Evolutionary conservation across 1,140 invertebrate genomes (phyloP).

Genomic region (Drosophila teissieri): DNA sequence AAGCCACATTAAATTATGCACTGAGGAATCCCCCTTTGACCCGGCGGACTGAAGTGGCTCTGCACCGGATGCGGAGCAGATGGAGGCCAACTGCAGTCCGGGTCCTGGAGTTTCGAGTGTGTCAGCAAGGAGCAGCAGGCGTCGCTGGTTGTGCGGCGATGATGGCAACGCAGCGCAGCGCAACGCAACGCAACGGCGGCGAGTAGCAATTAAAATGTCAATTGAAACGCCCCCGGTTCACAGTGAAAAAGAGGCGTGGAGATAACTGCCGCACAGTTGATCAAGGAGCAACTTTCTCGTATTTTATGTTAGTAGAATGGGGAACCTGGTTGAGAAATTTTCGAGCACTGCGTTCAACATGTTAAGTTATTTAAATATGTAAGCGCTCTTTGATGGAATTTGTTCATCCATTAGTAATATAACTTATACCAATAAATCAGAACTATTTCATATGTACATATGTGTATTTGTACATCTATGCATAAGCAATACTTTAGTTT

Average conservation of each 20-base stretch:
- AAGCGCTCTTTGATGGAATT: too few relatives aligned
- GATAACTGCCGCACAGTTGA: conserved; percentile 15
- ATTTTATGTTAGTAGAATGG: background rate
- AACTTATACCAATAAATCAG: too few relatives aligned
- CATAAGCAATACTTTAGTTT: too few relatives aligned
- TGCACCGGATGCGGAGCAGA: conserved; percentile 4
- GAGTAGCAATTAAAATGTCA: conserved; percentile 77
- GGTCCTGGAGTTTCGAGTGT: conserved; percentile 14
- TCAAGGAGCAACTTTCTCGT: background rate
- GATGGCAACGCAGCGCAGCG: conserved; percentile 33
- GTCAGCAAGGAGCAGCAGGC: conserved; percentile 17
- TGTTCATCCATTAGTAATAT: too few relatives aligned
- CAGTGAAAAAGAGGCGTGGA: conserved; percentile 19
- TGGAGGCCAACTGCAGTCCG: background rate
- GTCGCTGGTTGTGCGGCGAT: background rate
- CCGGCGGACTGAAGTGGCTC: conserved; percentile 27
- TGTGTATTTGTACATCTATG: too few relatives aligned
- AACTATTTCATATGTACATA: too few relatives aligned
- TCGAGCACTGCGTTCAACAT: too few relatives aligned
- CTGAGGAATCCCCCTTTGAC: conserved; percentile 42
- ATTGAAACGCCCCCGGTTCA: conserved; percentile 61
- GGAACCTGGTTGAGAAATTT: background rate
- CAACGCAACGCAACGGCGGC: conserved; percentile 31
- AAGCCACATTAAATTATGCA: conserved; percentile 67
- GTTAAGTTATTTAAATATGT: too few relatives aligned